Evolutionary conservation across 2,888 invertebrate species (phyloP).

Genomic region (Sesia apiformis): DNA sequence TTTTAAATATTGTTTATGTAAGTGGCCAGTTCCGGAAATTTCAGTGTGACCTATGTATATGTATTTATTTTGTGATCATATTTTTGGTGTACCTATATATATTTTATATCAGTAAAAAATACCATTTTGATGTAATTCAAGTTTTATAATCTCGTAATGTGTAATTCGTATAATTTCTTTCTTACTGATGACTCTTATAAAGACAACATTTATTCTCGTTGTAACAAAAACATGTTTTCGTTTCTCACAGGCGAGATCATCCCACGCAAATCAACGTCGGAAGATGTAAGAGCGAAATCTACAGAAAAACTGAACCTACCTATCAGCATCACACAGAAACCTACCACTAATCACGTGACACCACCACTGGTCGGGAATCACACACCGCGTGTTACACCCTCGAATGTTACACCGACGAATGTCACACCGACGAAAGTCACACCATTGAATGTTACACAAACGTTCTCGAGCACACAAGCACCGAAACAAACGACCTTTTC

Average conservation of each 20-base stretch:
- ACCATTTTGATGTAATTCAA: too few species aligned
- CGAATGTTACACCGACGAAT: neutral
- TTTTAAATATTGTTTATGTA: too few species aligned
- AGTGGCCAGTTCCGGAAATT: too few species aligned
- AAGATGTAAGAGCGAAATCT: constrained; percentile 63
- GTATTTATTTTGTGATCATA: too few species aligned
- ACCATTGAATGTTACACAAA: neutral
- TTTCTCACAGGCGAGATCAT: constrained; percentile 37
- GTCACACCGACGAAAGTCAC: neutral
- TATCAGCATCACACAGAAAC: constrained; percentile 19
- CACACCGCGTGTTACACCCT: neutral
- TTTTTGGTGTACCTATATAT: too few species aligned
- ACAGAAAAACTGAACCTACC: constrained; percentile 53
- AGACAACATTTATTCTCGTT: neutral
- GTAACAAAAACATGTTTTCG: constrained; percentile 3
- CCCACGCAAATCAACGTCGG: constrained; percentile 56
- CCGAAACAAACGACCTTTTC: constrained; percentile 27
- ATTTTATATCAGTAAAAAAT: too few species aligned
- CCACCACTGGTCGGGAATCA: constrained; percentile 14
- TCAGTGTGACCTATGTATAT: too few species aligned
- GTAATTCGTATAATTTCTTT: neutral
- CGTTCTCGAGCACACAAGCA: constrained; percentile 11
- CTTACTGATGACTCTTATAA: neutral
- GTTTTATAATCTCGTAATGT: too few species aligned
- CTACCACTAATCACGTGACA: constrained; percentile 11